These are phyloP conservation scores for Neuroscelio doddi DNA, from an alignment of 2,888 invertebrate genomes.

Conservation along the genomic window DNA sequence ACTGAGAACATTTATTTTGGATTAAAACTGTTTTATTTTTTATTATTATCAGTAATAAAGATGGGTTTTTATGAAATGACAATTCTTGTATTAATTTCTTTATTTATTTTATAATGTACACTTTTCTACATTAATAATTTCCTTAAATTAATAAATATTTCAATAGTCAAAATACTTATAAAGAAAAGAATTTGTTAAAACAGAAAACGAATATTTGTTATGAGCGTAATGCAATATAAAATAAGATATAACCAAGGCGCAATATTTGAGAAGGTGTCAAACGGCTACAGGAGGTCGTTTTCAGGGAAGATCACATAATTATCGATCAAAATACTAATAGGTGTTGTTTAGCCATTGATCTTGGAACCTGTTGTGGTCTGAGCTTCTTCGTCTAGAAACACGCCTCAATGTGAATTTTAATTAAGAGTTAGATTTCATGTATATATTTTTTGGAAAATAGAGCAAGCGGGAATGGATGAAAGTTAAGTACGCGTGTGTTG, in stretches of 20 bases:
- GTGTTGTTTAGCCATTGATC: conserved; percentile 7
- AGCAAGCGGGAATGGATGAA: conserved; percentile 5
- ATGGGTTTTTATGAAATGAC: too few relatives aligned
- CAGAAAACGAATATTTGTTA: neutral
- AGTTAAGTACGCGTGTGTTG: conserved; percentile 37
- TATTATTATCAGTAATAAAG: too few relatives aligned
- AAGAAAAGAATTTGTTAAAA: too few relatives aligned
- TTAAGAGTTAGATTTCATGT: conserved; percentile 47
- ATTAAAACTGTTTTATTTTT: too few relatives aligned
- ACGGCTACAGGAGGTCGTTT: conserved; percentile 5
- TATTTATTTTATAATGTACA: too few relatives aligned
- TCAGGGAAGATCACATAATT: conserved; percentile 17
- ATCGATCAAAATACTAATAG: conserved; percentile 18
- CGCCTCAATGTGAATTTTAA: conserved; percentile 54
- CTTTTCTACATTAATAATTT: too few relatives aligned
- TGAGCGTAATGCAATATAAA: conserved; percentile 1
- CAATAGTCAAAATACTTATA: too few relatives aligned
- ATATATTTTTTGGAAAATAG: conserved; percentile 45
- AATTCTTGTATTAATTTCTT: too few relatives aligned
- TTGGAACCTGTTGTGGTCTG: conserved; percentile 10
- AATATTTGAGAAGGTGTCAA: conserved; percentile 1
- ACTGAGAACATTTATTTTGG: too few relatives aligned
- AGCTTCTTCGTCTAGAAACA: conserved; percentile 41
- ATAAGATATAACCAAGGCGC: neutral
- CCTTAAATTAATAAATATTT: too few relatives aligned